These are phyloP conservation scores for Pristis pectinata DNA, from an alignment of 2,797 vertebrate species.

Conservation along the genomic window DNA sequence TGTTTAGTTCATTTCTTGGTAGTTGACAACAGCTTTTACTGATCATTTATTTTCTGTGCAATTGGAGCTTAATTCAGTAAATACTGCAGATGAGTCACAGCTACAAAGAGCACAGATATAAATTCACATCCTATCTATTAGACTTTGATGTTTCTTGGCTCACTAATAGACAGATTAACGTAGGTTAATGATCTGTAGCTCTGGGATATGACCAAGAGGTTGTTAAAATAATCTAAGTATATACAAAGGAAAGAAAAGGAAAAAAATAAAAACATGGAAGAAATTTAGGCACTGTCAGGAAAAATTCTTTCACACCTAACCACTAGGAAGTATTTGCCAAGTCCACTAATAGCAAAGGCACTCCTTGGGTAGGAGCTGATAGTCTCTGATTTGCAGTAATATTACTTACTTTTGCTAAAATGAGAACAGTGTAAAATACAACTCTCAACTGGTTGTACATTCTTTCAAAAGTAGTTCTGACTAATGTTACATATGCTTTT, in stretches of 20 bases:
- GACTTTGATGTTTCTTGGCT: neutral
- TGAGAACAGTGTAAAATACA: neutral
- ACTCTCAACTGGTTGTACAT: neutral
- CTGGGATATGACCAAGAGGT: neutral
- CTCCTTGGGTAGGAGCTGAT: neutral
- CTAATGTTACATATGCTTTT: neutral
- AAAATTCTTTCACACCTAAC: neutral
- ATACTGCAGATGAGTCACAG: neutral
- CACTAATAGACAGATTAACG: neutral
- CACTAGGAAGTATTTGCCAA: neutral
- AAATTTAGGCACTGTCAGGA: neutral
- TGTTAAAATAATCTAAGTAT: neutral
- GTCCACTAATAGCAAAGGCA: neutral
- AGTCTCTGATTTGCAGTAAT: neutral
- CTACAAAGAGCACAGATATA: neutral
- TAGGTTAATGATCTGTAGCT: neutral
- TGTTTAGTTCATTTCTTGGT: neutral
- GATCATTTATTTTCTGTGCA: neutral
- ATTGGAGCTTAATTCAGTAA: neutral
- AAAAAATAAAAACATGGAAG: neutral
- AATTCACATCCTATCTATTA: neutral
- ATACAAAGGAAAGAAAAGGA: neutral
- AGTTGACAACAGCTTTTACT: neutral
- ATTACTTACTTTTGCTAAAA: neutral
- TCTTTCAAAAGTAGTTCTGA: neutral